Conservation (phyloP, 2,113 vertebrate species). For the Syrrhaptes paradoxus region DNA sequence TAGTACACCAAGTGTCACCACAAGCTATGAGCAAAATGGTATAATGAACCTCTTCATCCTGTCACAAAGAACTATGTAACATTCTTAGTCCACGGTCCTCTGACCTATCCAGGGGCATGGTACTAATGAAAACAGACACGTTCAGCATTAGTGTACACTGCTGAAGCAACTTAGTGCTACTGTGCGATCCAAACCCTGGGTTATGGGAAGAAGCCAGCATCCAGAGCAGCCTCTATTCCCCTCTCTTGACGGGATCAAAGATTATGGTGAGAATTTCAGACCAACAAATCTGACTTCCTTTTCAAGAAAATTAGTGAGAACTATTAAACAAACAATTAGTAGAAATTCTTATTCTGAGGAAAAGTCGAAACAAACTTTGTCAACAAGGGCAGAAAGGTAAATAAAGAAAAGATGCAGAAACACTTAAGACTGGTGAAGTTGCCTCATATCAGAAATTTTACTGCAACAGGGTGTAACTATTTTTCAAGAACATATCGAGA, state of each 20-base stretch:
- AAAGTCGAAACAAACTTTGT: not conserved
- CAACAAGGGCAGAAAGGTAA: not conserved
- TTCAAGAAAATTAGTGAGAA: not conserved
- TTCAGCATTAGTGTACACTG: not conserved
- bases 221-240: not conserved
- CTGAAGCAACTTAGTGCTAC: not conserved
- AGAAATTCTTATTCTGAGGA: not conserved
- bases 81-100: not conserved
- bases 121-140: not conserved
- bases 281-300: not conserved
- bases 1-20: not conserved
- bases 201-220: not conserved
- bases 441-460: not conserved
- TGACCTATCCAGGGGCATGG: not conserved
- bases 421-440: not conserved
- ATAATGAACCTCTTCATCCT: not conserved
- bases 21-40: not conserved
- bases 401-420: not conserved
- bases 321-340: not conserved
- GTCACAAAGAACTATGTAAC: rapidly evolving
- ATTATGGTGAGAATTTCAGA: not conserved
- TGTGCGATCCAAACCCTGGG: not conserved
- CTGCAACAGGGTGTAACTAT: not conserved
- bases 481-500: not conserved
- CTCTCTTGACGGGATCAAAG: not conserved